phyloP scores from a whole-genome alignment of 2,113 vertebrate genomes.

The Phalacrocorax aristotelis region DNA sequence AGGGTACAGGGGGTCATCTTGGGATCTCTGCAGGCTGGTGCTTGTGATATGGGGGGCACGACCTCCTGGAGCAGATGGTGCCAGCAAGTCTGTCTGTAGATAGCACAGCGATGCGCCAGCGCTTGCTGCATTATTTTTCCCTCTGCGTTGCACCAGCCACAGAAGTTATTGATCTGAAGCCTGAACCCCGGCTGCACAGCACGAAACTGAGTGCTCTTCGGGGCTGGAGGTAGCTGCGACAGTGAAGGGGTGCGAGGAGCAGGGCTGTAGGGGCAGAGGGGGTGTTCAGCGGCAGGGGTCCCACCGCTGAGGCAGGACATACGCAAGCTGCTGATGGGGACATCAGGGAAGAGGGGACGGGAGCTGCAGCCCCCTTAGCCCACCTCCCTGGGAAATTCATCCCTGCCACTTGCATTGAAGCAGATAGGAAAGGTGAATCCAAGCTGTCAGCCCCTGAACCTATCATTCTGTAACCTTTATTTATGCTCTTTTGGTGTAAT shows the following conservation, averaged over 20 bases:
- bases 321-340: not conserved
- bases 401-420: not conserved
- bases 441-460: not conserved
- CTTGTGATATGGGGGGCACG: not conserved
- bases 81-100: not conserved
- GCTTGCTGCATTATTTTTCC: not conserved
- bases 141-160: rapidly evolving
- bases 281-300: not conserved
- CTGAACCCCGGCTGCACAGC: not conserved
- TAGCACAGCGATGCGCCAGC: not conserved
- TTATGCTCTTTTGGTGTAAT: not conserved
- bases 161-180: not conserved
- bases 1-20: not conserved
- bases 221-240: not conserved
- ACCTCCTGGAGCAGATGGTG: not conserved
- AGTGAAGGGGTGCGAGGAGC: not conserved
- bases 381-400: not conserved
- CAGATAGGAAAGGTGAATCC: not conserved
- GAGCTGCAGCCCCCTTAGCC: not conserved
- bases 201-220: not conserved
- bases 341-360: not conserved
- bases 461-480: not conserved
- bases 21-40: not conserved
- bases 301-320: not conserved
- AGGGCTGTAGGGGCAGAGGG: not conserved